Percentiles rank a stretch among this genome's conserved stretches.
These are phyloP conservation scores for Gobius niger DNA, from an alignment of 2,113 vertebrate genomes.

Conservation along the genomic window DNA sequence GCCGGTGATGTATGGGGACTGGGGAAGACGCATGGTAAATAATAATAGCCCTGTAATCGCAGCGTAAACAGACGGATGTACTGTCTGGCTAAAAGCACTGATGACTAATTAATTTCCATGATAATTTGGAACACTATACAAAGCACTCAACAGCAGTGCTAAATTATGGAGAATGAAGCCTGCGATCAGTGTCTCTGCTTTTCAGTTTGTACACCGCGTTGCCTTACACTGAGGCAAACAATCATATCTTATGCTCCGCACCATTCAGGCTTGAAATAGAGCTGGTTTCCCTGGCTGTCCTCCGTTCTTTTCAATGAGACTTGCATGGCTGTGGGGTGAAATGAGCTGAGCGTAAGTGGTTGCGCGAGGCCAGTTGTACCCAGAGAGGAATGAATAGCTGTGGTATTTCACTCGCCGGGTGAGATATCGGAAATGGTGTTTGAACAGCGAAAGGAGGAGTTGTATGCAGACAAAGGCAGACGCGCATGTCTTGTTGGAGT, in stretches of 20 bases:
- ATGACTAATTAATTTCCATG: conserved; percentile 33
- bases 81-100: conserved; percentile 7
- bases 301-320: conserved; percentile 47
- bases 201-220: conserved; percentile 27
- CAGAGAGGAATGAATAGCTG: conserved; percentile 36
- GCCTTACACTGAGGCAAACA: conserved; percentile 36
- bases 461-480: conserved; percentile 25
- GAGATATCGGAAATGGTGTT: conserved; percentile 35
- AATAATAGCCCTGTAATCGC: neutral
- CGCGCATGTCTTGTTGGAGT: conserved; percentile 8
- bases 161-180: conserved; percentile 33
- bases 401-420: conserved; percentile 34
- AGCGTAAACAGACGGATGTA: conserved; percentile 1
- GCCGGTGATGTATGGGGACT: too few species aligned
- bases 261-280: conserved; percentile 59
- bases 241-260: conserved; percentile 47
- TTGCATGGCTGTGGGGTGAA: conserved; percentile 52
- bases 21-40: neutral
- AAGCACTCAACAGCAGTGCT: conserved; percentile 14
- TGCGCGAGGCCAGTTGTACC: conserved; percentile 35
- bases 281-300: conserved; percentile 37
- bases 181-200: neutral
- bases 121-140: conserved; percentile 21
- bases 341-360: conserved; percentile 52
- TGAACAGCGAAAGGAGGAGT: conserved; percentile 21